Conservation (phyloP, 1,140 invertebrate species). For the Lepidurus apus region DNA sequence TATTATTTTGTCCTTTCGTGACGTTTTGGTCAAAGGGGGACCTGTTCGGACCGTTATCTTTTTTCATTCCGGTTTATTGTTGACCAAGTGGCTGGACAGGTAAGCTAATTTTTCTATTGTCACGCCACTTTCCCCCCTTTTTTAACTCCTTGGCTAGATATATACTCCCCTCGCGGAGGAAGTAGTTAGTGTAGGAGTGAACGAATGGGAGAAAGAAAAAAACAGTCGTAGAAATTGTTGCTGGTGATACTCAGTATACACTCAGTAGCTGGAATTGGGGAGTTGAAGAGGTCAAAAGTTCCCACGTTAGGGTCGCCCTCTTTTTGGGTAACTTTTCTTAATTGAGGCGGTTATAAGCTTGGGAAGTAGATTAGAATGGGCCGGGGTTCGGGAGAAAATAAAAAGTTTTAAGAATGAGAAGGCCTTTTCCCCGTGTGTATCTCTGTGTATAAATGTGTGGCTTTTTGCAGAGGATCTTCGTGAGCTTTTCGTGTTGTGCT, state of each 20-base stretch:
- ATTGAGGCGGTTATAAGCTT: not conserved
- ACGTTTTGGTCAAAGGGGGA: not conserved
- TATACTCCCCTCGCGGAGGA: not conserved
- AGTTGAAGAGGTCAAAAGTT: slow-evolving; percentile 1
- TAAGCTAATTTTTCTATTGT: slow-evolving; percentile 22
- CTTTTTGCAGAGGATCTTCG: not conserved
- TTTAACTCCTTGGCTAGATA: not conserved
- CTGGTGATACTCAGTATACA: no score
- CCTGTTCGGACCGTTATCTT: not conserved
- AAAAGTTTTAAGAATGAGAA: not conserved
- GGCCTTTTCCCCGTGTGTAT: slow-evolving; percentile 6
- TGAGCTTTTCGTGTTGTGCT: not conserved
- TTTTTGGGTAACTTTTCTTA: slow-evolving; percentile 9
- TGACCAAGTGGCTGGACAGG: slow-evolving; percentile 17
- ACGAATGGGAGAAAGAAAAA: not conserved
- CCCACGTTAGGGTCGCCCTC: not conserved
- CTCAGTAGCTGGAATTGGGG: no score
- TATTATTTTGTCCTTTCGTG: not conserved
- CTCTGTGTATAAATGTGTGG: not conserved
- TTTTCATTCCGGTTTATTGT: not conserved
- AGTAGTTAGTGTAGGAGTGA: slow-evolving; percentile 21
- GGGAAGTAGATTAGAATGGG: not conserved
- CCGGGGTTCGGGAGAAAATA: not conserved
- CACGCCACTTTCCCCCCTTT: not conserved
- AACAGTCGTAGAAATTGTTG: not conserved